phyloP scores from a whole-genome alignment of 2,888 invertebrate species.

The Perdita meconis region DNA sequence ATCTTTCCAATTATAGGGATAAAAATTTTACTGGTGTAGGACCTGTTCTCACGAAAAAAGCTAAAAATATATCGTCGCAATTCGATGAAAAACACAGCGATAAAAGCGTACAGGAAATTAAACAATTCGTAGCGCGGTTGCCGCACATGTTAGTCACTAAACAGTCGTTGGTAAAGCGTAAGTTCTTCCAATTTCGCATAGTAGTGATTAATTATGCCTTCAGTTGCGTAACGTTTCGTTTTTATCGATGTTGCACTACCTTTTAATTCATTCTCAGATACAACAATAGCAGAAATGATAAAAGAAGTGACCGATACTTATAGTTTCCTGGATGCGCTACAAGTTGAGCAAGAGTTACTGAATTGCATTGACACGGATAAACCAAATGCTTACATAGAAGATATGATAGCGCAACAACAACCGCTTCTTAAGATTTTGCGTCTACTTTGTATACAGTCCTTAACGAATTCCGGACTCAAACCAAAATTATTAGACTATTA shows the following conservation, averaged over 20 bases:
- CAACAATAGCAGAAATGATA: slow-evolving; percentile 96
- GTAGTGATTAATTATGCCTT: background rate
- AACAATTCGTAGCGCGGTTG: slow-evolving; percentile 94
- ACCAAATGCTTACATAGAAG: slow-evolving; percentile 94
- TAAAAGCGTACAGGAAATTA: slow-evolving; percentile 97
- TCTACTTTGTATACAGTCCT: slow-evolving; percentile 96
- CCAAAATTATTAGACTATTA: slow-evolving; percentile 92
- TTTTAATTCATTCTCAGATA: slow-evolving; percentile 87
- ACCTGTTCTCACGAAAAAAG: slow-evolving; percentile 92
- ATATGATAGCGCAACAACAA: slow-evolving; percentile 93
- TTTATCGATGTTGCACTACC: no score
- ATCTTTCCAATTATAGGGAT: slow-evolving; percentile 87
- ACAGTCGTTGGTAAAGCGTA: slow-evolving; percentile 90
- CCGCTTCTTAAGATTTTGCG: slow-evolving; percentile 93
- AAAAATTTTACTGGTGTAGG: slow-evolving; percentile 97
- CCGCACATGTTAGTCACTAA: slow-evolving; percentile 95
- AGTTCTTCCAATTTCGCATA: slow-evolving; percentile 64
- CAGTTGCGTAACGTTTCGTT: no score
- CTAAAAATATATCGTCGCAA: slow-evolving; percentile 93
- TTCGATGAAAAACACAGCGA: slow-evolving; percentile 93
- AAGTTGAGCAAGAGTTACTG: slow-evolving; percentile 96
- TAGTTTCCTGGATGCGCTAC: slow-evolving; percentile 91
- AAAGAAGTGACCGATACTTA: slow-evolving; percentile 92
- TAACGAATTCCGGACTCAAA: slow-evolving; percentile 96
- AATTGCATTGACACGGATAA: slow-evolving; percentile 97